Base-by-base conservation (phyloP, 2,797 vertebrate genomes). In the Sebastolobus alascanus region DNA sequence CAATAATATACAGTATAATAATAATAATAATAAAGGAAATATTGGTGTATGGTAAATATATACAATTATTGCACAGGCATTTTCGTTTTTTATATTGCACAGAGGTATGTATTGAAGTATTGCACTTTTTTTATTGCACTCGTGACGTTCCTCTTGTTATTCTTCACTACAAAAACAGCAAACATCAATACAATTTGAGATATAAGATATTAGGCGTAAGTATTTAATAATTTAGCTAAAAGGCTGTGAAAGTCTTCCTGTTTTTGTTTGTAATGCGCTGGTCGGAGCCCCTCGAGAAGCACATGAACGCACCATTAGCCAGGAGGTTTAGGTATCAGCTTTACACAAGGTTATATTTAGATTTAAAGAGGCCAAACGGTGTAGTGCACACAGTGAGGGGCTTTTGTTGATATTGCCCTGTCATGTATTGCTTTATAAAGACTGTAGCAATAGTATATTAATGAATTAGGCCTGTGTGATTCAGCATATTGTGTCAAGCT, bases 291-390 rank as follows among this genome's bases (percentile, higher is more conserved):
- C 1, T 43, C 1, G 12, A 55, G 38, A 16, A 20, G 66, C 7
- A 61, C 11, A 33, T 92, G 88, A 91, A 92, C 52, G 86, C 74
- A 79, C 6, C 92, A 90, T 82, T 74, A 69, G 73, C 79, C 73
- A 25, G 82, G 43, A 75, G 73, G 86, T 88, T 91, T 80, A 77
- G 77, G 84, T 93, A 82, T 93, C 93, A 81, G 90, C 93, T 94
- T 93, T 89, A 79, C 75, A 85, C 60, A 7, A 1, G 18, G 89
- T 92, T 96, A 96, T 94, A 93, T 94, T 95, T 96, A 96, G 95
- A 91, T 85, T 95, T 95, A 95, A 94, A 95, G 95, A 74, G 84
- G 64, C 91, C 86, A 76, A 71, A 80, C 67, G 2, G 60, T 70
- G 37, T 50, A 60, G 64, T 31, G 18, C 27, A 46, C 54, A 67